Evolutionary conservation across 2,113 vertebrate genomes (phyloP), one percentile per base, ranked within the genome.

Genomic region (Irena cyanogastra): DNA sequence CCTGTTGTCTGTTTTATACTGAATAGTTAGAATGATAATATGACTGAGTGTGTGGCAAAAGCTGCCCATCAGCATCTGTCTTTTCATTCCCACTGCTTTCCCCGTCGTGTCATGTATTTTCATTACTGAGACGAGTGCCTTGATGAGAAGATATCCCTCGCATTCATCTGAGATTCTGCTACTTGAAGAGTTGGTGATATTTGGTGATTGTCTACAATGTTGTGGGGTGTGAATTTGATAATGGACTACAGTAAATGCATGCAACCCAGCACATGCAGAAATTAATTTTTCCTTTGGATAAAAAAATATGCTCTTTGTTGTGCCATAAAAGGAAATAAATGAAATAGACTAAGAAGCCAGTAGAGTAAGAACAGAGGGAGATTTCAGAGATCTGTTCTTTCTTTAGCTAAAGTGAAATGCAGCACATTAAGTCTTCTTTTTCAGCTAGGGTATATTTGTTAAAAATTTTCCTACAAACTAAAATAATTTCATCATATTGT

Each of bases 11-110:
- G 92, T 95, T 97, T 97, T 94, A 77, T 78, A 95, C 71, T 86
- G 95, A 97, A 97, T 93, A 83, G 95, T 96, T 97, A 97, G 96
- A 98, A 98, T 97, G 97, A 93, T 97, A 97, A 96, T 69, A 97
- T 93, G 90, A 93, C 88, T 23, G 0, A 94, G 78, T 89, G 77
- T 88, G 94, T 95, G 95, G 84, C 80, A 95, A 97, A 96, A 95
- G 87, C 79, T 93, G 80, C 94, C 78, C 85, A 74, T 95, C 39
- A 75, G 78, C 97, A 96, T 97, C 97, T 98, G 97, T 95, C 95
- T 96, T 95, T 95, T 88, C 69, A 64, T 80, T 91, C 56, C 13
- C 41, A n/a, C 50, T 95, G 74, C 78, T 84, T 77, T 76, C 47
- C 41, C 52, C 96, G 91, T 20, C 41, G 50, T 80, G 68, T 96